A percentile compares a stretch with the other conserved stretches of the same genome.
phyloP scores from a whole-genome alignment of 2,888 invertebrate species.

The Scrobipalpa atriplicella region DNA sequence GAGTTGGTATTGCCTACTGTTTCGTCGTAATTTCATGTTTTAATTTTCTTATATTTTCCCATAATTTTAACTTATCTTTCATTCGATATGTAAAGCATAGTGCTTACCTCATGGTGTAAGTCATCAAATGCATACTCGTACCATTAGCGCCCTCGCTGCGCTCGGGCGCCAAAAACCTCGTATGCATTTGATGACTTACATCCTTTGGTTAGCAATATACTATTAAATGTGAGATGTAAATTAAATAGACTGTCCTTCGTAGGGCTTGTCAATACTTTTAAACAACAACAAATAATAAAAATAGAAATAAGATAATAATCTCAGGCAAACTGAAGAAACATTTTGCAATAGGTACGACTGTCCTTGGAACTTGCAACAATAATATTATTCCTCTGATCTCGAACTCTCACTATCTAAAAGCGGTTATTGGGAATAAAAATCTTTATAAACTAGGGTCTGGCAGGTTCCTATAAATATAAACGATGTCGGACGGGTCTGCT shows the following conservation, averaged over 20 bases:
- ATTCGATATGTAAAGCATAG: no score
- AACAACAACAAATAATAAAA: background rate
- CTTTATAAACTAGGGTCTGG: background rate
- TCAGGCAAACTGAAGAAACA: conserved; percentile 31
- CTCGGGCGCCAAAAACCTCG: no score
- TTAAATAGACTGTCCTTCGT: background rate
- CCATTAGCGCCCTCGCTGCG: no score
- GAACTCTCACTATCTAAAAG: background rate
- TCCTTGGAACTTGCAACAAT: background rate
- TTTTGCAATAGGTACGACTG: conserved; percentile 4
- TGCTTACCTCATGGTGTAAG: no score
- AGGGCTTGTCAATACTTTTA: background rate
- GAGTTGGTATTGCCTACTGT: no score
- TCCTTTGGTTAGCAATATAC: no score
- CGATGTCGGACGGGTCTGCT: background rate
- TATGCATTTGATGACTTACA: no score
- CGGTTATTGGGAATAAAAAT: background rate
- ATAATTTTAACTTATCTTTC: no score
- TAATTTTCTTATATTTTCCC: no score
- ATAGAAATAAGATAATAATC: background rate
- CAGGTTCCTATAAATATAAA: conserved; percentile 14
- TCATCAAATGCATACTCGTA: no score
- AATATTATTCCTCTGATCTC: background rate
- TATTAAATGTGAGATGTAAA: no score
- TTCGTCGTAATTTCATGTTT: no score